Base-by-base conservation (phyloP, 2,797 vertebrate genomes). In the Rhinella marina region DNA sequence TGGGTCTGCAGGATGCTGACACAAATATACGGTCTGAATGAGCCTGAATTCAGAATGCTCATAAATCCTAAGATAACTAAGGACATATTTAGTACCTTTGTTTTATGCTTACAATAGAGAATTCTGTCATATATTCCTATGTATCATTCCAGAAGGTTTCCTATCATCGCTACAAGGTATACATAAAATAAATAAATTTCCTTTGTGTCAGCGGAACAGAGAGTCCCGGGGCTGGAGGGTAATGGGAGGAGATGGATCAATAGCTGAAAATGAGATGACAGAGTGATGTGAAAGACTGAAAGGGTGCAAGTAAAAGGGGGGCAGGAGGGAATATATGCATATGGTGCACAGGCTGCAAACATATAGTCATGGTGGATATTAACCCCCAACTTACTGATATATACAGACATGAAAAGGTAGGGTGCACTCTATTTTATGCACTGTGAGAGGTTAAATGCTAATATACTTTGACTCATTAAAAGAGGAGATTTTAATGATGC, bases 231-330 rank as follows among this genome's bases (percentile, higher is more conserved):
- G 62, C 86, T 87, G 19, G 41, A 78, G 73, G 73, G 81, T 52
- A 83, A n/a, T 66, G 86, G 82, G 85, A 83, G 0, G 21, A 92
- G 66, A 19, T 8, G 84, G 90, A 95, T 94, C 92, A 4, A 95
- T 94, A 92, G n/a, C 80, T 92, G 94, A 92, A 92, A 94, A 95
- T 93, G 94, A 94, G 93, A 93, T 92, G 87, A 17, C 83, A 70
- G 59, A 87, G 87, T 85, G 81, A 94, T 57, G 93, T 93, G 93
- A 90, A 91, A 93, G 92, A 90, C 0, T 89, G 84, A 86, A 56
- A 54, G 73, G 64, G 84, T 27, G 81, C 61, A 8, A 62, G 62
- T 81, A 32, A 61, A 83, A 32, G 0, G 64, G 85, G 64, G 0
- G 79, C 78, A 11, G 62, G 77, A 84, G 57, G 0, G 0, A 77